These are phyloP conservation scores for Catocala nupta DNA, from an alignment of 2,888 invertebrate genomes.

Conservation along the genomic window DNA sequence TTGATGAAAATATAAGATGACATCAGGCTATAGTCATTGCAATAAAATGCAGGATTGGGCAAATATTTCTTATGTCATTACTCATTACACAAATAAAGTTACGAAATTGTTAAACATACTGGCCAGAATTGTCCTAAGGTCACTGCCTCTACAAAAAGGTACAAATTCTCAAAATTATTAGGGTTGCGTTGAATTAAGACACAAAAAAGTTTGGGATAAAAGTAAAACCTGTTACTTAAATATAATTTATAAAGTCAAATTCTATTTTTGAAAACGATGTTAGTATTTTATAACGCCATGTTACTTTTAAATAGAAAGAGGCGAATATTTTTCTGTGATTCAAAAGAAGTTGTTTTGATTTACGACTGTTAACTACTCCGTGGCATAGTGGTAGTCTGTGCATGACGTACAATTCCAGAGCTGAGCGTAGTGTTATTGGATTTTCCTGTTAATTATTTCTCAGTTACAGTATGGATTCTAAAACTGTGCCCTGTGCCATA, in stretches of 20 bases:
- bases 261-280: background rate
- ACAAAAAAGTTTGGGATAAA: background rate
- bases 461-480: too few relatives aligned
- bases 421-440: too few relatives aligned
- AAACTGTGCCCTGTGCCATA: too few relatives aligned
- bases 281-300: too few relatives aligned
- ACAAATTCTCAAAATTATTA: slow-evolving; percentile 5
- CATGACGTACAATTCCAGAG: too few relatives aligned
- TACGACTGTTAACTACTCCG: too few relatives aligned
- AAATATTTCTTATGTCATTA: slow-evolving; percentile 24
- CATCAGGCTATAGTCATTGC: slow-evolving; percentile 36
- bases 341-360: too few relatives aligned
- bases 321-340: too few relatives aligned
- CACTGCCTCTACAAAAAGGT: slow-evolving; percentile 14
- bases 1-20: slow-evolving; percentile 21
- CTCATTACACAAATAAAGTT: slow-evolving; percentile 18
- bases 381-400: too few relatives aligned
- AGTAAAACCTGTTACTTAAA: background rate
- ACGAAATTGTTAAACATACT: slow-evolving; percentile 22
- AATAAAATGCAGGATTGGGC: slow-evolving; percentile 11
- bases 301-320: too few relatives aligned
- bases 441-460: too few relatives aligned
- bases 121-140: slow-evolving; percentile 17
- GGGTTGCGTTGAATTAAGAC: background rate
- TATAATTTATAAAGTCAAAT: background rate